Evolutionary conservation across 2,113 vertebrate species (phyloP), one percentile per base, ranked within the genome.

Genomic region (Scatophagus argus): DNA sequence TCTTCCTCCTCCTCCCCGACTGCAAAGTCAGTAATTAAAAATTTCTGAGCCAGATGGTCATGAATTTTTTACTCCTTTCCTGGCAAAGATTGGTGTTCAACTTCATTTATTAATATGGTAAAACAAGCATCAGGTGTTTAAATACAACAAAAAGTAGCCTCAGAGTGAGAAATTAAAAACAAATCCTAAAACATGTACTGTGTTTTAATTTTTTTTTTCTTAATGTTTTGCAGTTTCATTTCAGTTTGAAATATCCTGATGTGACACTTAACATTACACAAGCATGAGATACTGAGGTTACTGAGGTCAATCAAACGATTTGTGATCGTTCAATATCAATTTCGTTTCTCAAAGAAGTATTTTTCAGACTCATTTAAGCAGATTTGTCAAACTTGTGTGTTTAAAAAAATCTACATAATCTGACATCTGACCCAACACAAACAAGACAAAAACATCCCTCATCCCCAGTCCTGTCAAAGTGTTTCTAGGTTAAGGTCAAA

Each of bases 1-100:
- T 58, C 34, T 31, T 78, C 69, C 41, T 78, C 69, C 41, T 71
- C 75, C 41, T 52, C 79, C 23, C 67, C 11, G 21, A 51, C 39
- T 2, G 6, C 29, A n/a, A n/a, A n/a, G n/a, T n/a, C 38, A 44
- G 41, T 56, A 62, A 77, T 88, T 85, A 83, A 58, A 82, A 3
- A 44, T 83, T 55, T 81, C 64, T 44, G 55, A 78, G 69, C 54
- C 87, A 88, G 83, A 86, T 88, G 77, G 80, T 83, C 54, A 66
- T 86, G 43, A 49, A 74, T 68, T 49, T 74, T 47, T 55, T 17
- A 74, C 36, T 61, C 27, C 67, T 83, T 44, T 46, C 11, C 41
- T 73, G 47, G 77, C 80, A 75, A 67, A 49, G 64, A 85, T 54
- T 41, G 13, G 38, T 39, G 66, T 74, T 54, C 52, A 8, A 86